phyloP scores from a whole-genome alignment of 2,888 invertebrate genomes.

The Oxystoma pomonae region DNA sequence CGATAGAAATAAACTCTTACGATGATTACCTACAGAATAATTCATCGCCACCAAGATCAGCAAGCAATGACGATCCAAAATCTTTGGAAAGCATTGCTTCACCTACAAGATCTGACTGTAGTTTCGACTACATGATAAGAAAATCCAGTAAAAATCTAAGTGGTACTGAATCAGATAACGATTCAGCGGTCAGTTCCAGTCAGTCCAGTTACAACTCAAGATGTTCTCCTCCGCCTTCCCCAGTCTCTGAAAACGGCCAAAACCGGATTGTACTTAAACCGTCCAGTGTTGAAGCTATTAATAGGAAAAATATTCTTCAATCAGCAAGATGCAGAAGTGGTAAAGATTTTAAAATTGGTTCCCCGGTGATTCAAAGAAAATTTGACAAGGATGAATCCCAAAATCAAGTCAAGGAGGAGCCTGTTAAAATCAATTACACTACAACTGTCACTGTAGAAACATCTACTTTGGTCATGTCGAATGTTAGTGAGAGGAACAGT shows the following conservation, averaged over 20 bases:
- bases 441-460: not conserved
- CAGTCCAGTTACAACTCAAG: conserved; percentile 75
- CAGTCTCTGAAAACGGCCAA: conserved; percentile 46
- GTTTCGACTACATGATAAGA: conserved; percentile 50
- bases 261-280: conserved; percentile 66
- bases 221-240: conserved; percentile 70
- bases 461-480: not conserved
- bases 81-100: conserved; percentile 57
- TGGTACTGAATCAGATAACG: conserved; percentile 69
- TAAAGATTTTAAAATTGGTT: conserved; percentile 66
- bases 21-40: conserved; percentile 26
- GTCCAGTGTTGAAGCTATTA: conserved; percentile 77
- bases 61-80: conserved; percentile 44
- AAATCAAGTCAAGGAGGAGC: not conserved
- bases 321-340: conserved; percentile 84
- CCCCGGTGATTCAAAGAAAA: conserved; percentile 69
- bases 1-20: conserved; percentile 17
- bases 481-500: not conserved
- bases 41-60: conserved; percentile 27
- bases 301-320: conserved; percentile 81
- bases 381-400: conserved; percentile 54
- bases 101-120: conserved; percentile 55
- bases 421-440: not conserved
- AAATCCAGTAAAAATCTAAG: conserved; percentile 15
- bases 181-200: conserved; percentile 83